Base-by-base conservation (phyloP, 1,140 invertebrate species). In the Augochlora pura region DNA sequence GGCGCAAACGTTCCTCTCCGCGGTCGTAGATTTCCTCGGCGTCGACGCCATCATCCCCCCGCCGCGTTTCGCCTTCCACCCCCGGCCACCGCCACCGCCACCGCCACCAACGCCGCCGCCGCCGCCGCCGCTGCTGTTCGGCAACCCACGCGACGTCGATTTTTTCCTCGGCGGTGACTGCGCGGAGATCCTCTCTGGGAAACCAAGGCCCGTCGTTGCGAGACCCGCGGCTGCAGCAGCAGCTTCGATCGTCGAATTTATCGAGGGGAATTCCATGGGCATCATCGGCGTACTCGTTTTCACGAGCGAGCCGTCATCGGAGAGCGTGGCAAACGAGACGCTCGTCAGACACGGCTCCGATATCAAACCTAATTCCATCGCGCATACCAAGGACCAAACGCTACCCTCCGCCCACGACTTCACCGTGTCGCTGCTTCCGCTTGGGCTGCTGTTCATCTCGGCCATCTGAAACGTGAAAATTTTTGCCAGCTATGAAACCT, bases 291-390 rank as follows among this genome's bases (percentile, higher is more conserved):
- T n/a, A 14, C 12, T 39, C 27, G 68, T 57, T n/a, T n/a, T 38
- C 52, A 10, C 49, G 25, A 32, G 67, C 25, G 46, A 21, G 18
- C 25, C 57, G 69, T 60, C 57, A 5, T 68, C 54, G 1, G 25
- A n/a, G 25, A 49, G 39, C 49, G 52, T 25, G 9, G 16, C 69
- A 46, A 73, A 62, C 46, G 57, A 38, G 27, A 73, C 38, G 21
- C 70, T 59, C 12, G 62, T 62, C 32, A 60, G 62, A 9, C 62
- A 52, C 1, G 66, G 79, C 32, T 81, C 64, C 3, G 49, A 21
- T 2, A 88, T 42, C n/a, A 88, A n/a, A 16, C 84, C 87, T 12
- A 88, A 42, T 14, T 88, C 80, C 23, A 79, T 72, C 9, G 86
- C 84, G 23, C 86, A 87, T 0, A 82, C 66, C 8, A 80, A 12